Base-by-base conservation (phyloP, 2,797 vertebrate species). In the Microctenopoma steveboyesi region DNA sequence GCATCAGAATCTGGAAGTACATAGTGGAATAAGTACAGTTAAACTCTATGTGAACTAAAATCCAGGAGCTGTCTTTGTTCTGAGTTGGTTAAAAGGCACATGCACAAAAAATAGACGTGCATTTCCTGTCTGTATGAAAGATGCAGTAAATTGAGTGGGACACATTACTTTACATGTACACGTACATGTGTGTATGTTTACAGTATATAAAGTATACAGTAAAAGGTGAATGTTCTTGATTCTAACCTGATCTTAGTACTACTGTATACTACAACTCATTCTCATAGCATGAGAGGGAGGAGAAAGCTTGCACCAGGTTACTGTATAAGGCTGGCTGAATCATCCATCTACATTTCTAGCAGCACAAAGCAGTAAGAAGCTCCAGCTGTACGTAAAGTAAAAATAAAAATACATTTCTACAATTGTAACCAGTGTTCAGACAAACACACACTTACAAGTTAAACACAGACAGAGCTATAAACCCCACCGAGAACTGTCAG, bases 1-100 rank as follows among this genome's bases (percentile, higher is more conserved):
- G 46, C 37, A 22, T 33, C 7, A 1, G 7, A 33, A 28, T 55
- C 28, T 47, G 18, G 54, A 59, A 69, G 33, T 50, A 69, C 64
- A 73, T 55, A 70, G 25, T 8, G 72, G 63, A 74, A 74, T 68
- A 65, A 70, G 33, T n/a, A 30, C 53, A 64, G 69, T 71, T 62
- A 59, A 33, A 5, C 60, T 2, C 6, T 1, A 3, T 51, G 35
- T 18, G 40, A 54, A 53, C 64, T 37, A 14, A 73, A 64, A 58
- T 60, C 53, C 65, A 75, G 60, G 58, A 73, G 66, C 28, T 69
- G 40, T 42, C 48, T 77, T 76, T 79, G 69, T 61, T 78, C 60
- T 70, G 53, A 54, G 25, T 18, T 46, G 43, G 13, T 62, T 52
- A 4, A 30, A 61, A 33, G 65, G 54, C 7, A 69, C 54, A 64